phyloP scores from a whole-genome alignment of 2,888 invertebrate genomes.

The Eurytoma adleriae region DNA sequence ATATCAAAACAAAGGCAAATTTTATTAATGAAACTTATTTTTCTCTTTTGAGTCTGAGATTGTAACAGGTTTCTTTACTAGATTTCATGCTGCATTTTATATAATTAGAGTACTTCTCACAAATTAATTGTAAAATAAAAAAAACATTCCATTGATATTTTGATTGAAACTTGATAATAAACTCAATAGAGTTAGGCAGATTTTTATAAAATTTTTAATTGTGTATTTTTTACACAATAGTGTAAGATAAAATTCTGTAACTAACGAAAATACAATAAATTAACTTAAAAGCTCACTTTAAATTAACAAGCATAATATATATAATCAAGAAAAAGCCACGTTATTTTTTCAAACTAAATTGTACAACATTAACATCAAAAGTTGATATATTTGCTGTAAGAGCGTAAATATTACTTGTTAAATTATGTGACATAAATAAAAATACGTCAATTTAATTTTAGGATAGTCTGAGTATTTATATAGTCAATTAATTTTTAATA shows the following conservation, averaged over 20 bases:
- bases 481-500: too few relatives aligned
- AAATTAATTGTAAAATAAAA: slow-evolving; percentile 8
- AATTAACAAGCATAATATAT: not conserved
- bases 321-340: not conserved
- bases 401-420: too few relatives aligned
- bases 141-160: slow-evolving; percentile 28
- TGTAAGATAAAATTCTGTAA: not conserved
- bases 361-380: too few relatives aligned
- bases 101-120: slow-evolving; percentile 33
- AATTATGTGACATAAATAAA: too few relatives aligned
- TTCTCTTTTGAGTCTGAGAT: slow-evolving; percentile 29
- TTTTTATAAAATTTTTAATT: slow-evolving; percentile 2
- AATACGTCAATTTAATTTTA: too few relatives aligned
- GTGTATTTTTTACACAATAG: not conserved
- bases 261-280: not conserved
- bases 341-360: not conserved
- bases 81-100: slow-evolving; percentile 43
- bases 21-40: slow-evolving; percentile 14
- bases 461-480: too few relatives aligned
- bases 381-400: too few relatives aligned
- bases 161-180: slow-evolving; percentile 1
- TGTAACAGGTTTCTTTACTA: not conserved
- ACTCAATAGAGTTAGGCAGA: slow-evolving; percentile 14
- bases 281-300: too few relatives aligned
- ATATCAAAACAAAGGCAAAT: not conserved